A percentile compares a stretch with the other conserved stretches of the same genome.
Conservation (phyloP, 2,797 vertebrate genomes). For the Rhodeus uyekii region DNA sequence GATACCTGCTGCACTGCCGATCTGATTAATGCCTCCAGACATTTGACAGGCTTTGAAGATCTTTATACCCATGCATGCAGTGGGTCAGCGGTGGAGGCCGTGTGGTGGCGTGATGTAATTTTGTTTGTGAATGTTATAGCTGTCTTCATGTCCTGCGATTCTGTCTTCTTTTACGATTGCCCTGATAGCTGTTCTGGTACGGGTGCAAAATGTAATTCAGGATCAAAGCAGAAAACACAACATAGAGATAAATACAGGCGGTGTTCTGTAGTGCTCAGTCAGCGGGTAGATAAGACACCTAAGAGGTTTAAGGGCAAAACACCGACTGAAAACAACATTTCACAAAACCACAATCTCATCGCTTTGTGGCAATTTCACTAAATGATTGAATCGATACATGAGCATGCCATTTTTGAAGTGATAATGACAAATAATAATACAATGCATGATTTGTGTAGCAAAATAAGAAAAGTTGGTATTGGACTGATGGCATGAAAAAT, state of each 20-base stretch:
- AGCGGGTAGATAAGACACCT: conserved; percentile 34
- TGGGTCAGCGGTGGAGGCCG: conserved; percentile 45
- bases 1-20: conserved; percentile 26
- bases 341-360: neutral
- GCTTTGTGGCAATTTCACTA: neutral
- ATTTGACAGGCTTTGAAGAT: conserved; percentile 51
- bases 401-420: neutral
- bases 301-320: conserved; percentile 26
- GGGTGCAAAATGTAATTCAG: conserved; percentile 37
- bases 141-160: conserved; percentile 15
- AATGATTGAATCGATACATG: neutral
- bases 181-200: conserved; percentile 45
- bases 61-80: conserved; percentile 40
- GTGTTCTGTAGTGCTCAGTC: conserved; percentile 3
- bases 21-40: conserved; percentile 46
- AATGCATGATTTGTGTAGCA: conserved; percentile 44
- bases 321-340: neutral
- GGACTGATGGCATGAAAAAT: conserved; percentile 44
- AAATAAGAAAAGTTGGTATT: conserved; percentile 45
- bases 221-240: conserved; percentile 37
- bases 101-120: conserved; percentile 33
- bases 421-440: conserved; percentile 4
- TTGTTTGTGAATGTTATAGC: conserved; percentile 47
- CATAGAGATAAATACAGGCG: conserved; percentile 32
- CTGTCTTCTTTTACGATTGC: conserved; percentile 3